Evolutionary conservation across 37 sponge, comb jelly and placozoan genomes (phyloP).

Genomic region (Chondrosia reniformis): DNA sequence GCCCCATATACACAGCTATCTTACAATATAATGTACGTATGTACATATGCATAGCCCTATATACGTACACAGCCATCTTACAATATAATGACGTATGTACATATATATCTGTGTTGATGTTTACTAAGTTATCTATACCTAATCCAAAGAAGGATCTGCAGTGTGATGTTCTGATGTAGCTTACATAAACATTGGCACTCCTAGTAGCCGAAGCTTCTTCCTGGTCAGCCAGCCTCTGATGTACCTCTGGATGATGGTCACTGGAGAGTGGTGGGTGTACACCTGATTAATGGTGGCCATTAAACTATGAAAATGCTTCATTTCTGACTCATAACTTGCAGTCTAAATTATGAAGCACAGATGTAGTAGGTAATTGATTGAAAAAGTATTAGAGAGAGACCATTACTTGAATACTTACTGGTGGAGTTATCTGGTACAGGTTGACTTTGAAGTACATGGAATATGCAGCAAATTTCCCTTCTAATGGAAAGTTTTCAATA

Average conservation of each 20-base stretch:
- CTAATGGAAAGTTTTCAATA: conserved; percentile 59
- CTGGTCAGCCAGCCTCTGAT: conserved; percentile 55
- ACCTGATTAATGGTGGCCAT: no score
- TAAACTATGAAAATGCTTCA: no score
- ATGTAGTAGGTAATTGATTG: no score
- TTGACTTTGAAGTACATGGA: conserved; percentile 24
- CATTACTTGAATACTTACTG: background rate
- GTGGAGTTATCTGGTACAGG: conserved; percentile 17
- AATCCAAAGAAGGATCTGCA: no score
- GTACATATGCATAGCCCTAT: background rate
- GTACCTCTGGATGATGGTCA: conserved; percentile 71
- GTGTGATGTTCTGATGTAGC: no score
- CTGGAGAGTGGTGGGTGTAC: conserved; percentile 66
- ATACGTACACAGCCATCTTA: background rate
- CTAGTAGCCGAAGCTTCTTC: conserved; percentile 13
- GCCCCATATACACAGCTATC: background rate
- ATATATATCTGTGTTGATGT: background rate
- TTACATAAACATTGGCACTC: no score
- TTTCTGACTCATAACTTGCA: no score
- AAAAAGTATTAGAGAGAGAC: background rate
- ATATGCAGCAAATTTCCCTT: conserved; percentile 35
- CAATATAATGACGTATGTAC: conserved; percentile 11
- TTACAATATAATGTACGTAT: no score
- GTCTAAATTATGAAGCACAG: no score
- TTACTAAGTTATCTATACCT: no score